Conservation (phyloP, 2,113 vertebrate genomes). For the Otus sunia region DNA sequence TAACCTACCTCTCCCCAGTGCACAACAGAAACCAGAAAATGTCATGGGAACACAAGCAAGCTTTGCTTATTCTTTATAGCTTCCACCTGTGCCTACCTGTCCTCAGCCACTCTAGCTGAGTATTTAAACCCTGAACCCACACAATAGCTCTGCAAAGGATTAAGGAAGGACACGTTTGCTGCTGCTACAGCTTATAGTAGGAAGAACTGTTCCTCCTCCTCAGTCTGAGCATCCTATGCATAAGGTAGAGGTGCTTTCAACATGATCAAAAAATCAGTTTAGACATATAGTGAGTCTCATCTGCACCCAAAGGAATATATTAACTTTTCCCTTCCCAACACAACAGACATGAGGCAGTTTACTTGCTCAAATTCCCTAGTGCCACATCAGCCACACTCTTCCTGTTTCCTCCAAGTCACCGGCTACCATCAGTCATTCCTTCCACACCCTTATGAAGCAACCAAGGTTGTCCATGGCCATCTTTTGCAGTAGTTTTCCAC, state of each 20-base stretch:
- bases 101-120: background rate
- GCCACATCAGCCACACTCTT: background rate
- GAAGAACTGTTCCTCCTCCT: background rate
- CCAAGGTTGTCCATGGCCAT: background rate
- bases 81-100: background rate
- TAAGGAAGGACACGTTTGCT: background rate
- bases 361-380: background rate
- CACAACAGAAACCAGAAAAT: background rate
- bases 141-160: background rate
- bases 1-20: background rate
- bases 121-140: background rate
- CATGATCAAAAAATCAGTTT: background rate
- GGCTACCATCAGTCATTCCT: background rate
- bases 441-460: background rate
- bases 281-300: background rate
- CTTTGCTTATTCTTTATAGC: background rate
- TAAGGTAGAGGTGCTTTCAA: background rate
- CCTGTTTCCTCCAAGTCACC: background rate
- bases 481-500: background rate
- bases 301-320: background rate
- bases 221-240: background rate
- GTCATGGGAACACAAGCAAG: background rate
- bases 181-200: background rate
- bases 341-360: background rate
- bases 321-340: background rate